Percentiles rank a stretch among this genome's conserved stretches.
Evolutionary conservation across 2,797 vertebrate genomes (phyloP).

Genomic region (Pseudomugil tenellus): DNA sequence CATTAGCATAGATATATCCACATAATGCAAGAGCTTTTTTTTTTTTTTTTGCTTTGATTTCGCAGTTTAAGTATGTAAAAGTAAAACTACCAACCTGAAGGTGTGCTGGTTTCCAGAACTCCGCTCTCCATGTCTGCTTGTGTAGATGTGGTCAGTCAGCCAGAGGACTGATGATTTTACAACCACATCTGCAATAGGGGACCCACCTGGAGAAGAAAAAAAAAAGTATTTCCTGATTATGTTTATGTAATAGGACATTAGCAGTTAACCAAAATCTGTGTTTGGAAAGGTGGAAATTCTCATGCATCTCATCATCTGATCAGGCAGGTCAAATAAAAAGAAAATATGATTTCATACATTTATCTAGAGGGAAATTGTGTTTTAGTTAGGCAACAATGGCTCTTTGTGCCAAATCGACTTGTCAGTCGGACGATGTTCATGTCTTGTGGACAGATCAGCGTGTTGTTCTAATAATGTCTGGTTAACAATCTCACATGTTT

Average conservation of each 20-base stretch:
- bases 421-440: no score
- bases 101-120: conserved; percentile 42
- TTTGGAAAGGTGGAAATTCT: no score
- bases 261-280: not conserved
- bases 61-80: not conserved
- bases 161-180: conserved; percentile 51
- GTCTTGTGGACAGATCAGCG: no score
- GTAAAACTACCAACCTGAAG: conserved; percentile 38
- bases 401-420: no score
- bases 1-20: no score
- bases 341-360: no score
- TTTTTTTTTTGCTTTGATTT: not conserved
- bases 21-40: not conserved
- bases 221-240: not conserved
- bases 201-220: conserved; percentile 26
- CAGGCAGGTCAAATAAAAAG: no score
- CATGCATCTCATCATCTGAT: not conserved
- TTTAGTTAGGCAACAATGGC: no score
- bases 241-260: not conserved
- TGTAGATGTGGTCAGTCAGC: conserved; percentile 27
- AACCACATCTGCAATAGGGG: conserved; percentile 39
- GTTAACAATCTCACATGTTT: no score
- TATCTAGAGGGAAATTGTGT: no score
- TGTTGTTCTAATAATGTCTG: no score
- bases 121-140: conserved; percentile 47